Conservation (phyloP, 92 coral and sea anemone genomes). For the Anthopleura xanthogrammica region DNA sequence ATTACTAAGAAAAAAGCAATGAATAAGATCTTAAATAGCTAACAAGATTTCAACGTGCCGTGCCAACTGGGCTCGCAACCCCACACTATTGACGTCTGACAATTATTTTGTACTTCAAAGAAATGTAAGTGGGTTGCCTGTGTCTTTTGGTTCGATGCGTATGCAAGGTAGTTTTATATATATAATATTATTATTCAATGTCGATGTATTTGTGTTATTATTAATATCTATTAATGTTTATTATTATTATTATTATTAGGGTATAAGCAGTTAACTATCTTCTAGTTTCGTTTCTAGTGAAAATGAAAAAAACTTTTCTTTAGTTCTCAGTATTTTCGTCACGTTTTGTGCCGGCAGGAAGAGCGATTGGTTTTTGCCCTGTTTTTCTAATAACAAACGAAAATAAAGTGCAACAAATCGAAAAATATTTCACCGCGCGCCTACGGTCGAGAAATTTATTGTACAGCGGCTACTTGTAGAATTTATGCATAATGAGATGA, state of each 20-base stretch:
- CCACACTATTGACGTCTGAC: conserved; percentile 1
- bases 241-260: conserved; percentile 18
- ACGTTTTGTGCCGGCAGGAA: conserved; percentile 19
- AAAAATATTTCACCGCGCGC: not conserved
- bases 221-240: conserved; percentile 32
- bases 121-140: conserved; percentile 12
- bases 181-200: conserved; percentile 36
- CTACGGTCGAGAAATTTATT: not conserved
- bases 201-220: conserved; percentile 30
- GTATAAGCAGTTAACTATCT: conserved; percentile 24
- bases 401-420: not conserved
- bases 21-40: conserved; percentile 12
- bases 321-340: conserved; percentile 3
- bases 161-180: conserved; percentile 42
- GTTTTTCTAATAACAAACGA: not conserved
- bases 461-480: not conserved
- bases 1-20: conserved; percentile 19
- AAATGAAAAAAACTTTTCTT: conserved; percentile 14
- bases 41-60: not conserved
- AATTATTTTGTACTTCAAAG: conserved; percentile 18
- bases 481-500: not conserved
- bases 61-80: not conserved
- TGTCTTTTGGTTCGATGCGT: conserved; percentile 10
- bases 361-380: not conserved
- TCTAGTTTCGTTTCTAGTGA: conserved; percentile 4